Conservation (phyloP, 2,113 vertebrate species). For the Ahaetulla prasina region DNA sequence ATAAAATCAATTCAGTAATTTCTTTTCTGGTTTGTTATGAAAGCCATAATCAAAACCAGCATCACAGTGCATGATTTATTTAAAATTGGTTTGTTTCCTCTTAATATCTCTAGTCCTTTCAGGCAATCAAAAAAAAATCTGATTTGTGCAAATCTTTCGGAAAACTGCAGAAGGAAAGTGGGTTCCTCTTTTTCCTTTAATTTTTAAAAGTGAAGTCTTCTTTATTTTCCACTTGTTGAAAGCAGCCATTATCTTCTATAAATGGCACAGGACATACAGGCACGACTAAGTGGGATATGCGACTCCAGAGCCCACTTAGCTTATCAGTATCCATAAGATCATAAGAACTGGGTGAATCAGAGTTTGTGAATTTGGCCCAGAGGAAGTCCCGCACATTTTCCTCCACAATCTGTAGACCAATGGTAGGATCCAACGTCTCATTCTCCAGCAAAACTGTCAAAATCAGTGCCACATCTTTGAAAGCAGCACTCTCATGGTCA, state of each 20-base stretch:
- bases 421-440: conserved; percentile 59
- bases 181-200: neutral
- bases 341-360: conserved; percentile 41
- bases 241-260: conserved; percentile 66
- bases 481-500: conserved; percentile 89
- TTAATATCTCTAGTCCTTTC: neutral
- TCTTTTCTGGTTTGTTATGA: conserved; percentile 3
- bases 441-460: conserved; percentile 85
- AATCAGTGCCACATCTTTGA: conserved; percentile 81
- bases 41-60: neutral
- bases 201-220: neutral
- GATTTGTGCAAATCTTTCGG: neutral
- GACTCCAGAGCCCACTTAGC: conserved; percentile 78
- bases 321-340: conserved; percentile 73
- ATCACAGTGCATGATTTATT: neutral
- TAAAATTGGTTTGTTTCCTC: neutral
- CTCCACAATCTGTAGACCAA: conserved; percentile 73
- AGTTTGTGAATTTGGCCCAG: conserved; percentile 68
- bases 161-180: neutral
- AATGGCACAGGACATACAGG: conserved; percentile 62
- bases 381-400: conserved; percentile 87
- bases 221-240: neutral
- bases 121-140: neutral
- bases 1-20: neutral
- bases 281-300: conserved; percentile 77